Conservation (phyloP, 2,888 invertebrate genomes). For the Argyresthia goedartella region DNA sequence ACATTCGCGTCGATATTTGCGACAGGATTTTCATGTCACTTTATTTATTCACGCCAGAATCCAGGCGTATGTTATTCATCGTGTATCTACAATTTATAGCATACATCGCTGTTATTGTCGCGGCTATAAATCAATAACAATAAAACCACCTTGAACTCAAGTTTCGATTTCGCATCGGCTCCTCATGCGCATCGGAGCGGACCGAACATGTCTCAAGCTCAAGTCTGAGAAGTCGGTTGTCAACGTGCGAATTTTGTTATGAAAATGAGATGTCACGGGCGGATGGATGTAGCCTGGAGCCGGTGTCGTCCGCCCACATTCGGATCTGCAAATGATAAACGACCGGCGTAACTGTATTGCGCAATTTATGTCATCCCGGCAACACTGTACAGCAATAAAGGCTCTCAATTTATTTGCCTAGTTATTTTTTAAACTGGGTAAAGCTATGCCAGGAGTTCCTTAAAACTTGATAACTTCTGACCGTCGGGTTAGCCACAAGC, state of each 20-base stretch:
- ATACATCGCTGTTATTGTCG: slow-evolving; percentile 29
- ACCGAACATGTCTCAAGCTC: slow-evolving; percentile 53
- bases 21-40: neutral
- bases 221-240: slow-evolving; percentile 38
- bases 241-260: slow-evolving; percentile 43
- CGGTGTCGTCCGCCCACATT: slow-evolving; percentile 19
- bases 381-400: too few species aligned
- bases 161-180: slow-evolving; percentile 52
- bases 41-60: neutral
- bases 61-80: too few species aligned
- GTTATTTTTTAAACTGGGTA: too few species aligned
- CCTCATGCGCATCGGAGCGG: slow-evolving; percentile 54
- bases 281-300: neutral
- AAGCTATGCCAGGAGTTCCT: too few species aligned
- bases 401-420: too few species aligned
- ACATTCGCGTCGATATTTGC: slow-evolving; percentile 20
- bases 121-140: slow-evolving; percentile 32
- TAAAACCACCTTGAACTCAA: slow-evolving; percentile 48
- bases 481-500: too few species aligned
- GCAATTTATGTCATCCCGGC: slow-evolving; percentile 13
- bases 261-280: slow-evolving; percentile 36
- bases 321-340: slow-evolving; percentile 24
- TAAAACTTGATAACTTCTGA: too few species aligned
- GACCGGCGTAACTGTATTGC: slow-evolving; percentile 10
- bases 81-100: slow-evolving; percentile 13